These are phyloP conservation scores for Sebastiscus tertius DNA, from an alignment of 2,797 vertebrate genomes.

Conservation along the genomic window DNA sequence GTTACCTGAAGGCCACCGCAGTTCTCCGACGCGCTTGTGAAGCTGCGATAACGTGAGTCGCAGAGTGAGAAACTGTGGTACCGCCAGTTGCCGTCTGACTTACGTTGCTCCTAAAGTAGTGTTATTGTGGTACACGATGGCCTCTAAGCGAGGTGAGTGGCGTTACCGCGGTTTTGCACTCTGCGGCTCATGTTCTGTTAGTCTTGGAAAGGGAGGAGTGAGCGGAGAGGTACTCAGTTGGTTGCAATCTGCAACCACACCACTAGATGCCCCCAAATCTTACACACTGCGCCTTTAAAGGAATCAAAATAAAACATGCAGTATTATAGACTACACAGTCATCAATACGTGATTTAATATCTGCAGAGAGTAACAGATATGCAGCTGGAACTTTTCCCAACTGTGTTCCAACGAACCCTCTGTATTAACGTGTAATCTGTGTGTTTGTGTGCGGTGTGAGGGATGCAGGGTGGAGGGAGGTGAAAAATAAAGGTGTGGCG, in stretches of 20 bases:
- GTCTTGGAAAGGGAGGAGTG: too few relatives aligned
- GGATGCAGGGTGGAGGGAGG: not conserved
- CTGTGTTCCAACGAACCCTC: not conserved
- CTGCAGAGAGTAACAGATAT: not conserved
- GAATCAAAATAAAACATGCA: not conserved
- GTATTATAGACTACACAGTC: not conserved
- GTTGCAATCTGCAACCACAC: too few relatives aligned
- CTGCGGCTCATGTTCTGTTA: too few relatives aligned
- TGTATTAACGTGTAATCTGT: not conserved
- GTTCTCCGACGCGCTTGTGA: not conserved
- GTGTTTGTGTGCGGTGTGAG: constrained; percentile 1
- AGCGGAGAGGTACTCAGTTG: too few relatives aligned
- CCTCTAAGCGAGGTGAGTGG: too few relatives aligned
- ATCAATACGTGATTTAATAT: not conserved
- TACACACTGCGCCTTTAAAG: too few relatives aligned
- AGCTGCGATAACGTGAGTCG: not conserved
- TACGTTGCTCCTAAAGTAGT: not conserved
- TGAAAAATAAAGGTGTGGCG: constrained; percentile 58
- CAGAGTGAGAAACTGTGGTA: not conserved
- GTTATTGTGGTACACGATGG: not conserved
- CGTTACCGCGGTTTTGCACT: not conserved
- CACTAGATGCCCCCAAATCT: too few relatives aligned
- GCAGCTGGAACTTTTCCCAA: not conserved
- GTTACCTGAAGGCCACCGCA: not conserved
- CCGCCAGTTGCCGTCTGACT: not conserved